Base-by-base conservation (phyloP, 2,797 vertebrate genomes). In the Pterois miles region DNA sequence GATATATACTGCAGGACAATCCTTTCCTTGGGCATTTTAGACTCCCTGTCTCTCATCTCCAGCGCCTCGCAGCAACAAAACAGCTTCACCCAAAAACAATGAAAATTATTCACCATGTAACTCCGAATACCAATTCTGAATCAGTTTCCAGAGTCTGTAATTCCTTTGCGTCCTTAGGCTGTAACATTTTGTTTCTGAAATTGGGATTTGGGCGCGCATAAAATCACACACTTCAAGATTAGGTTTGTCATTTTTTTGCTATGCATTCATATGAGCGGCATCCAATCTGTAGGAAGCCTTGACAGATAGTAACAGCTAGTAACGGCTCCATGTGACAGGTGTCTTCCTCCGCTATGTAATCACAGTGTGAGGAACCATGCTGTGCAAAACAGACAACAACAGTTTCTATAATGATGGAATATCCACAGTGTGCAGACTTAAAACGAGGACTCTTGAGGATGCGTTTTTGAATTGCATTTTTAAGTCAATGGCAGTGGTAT, bases 381-480 rank as follows among this genome's bases (percentile, higher is more conserved):
- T 91, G 89, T 83, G 88, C 76, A 74, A 86, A 88, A 90, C 88
- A 90, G 86, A 90, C 89, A 91, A 90, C 86, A 91, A 89, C 91
- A 81, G 80, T 82, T 86, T 87, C 81, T 83, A 79, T 89, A 92
- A 90, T 89, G 91, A 92, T 86, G 81, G 86, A 86, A 83, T 84
- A 88, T 86, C 80, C 78, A 86, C 79, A 62, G 50, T 68, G 67
- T 81, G 83, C 80, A 81, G 56, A 74, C 82, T 80, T 83, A 50
- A 90, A 89, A 84, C 43, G 29, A 68, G 78, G 46, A 83, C 82
- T 86, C 84, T 56, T 56, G 82, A 85, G 77, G 79, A 86, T 68
- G 67, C 76, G 67, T 74, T 75, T 82, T 76, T 83, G 75, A 89
- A 81, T 86, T 65, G 34, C 52, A 69, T 83, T 85, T 89, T 87